These are phyloP conservation scores for Pagetopsis macropterus DNA, from an alignment of 2,797 vertebrate species.

Conservation along the genomic window DNA sequence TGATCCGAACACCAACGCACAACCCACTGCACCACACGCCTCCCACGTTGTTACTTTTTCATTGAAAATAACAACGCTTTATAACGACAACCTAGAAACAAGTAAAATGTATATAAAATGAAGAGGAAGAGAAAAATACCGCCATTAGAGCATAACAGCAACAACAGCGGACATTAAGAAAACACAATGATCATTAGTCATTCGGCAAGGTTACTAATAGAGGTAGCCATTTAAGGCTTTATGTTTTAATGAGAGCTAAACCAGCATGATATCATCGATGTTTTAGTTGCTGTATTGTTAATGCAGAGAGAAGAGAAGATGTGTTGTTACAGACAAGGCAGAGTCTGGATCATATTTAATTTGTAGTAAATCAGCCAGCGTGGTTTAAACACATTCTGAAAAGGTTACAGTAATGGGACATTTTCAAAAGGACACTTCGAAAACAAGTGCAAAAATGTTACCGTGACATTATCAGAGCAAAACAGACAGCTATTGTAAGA, in stretches of 20 bases:
- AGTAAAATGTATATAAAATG: not conserved
- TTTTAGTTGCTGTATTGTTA: not conserved
- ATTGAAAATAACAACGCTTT: not conserved
- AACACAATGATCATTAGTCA: constrained; percentile 9
- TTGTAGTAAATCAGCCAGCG: constrained; percentile 18
- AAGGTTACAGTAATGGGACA: constrained; percentile 17
- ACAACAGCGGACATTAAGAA: constrained; percentile 22
- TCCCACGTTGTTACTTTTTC: not conserved
- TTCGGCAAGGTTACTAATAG: constrained; percentile 1
- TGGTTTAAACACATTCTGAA: constrained; percentile 17
- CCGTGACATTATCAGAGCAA: no score
- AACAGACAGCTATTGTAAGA: no score
- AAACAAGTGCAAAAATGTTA: no score
- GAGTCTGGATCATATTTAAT: constrained; percentile 11
- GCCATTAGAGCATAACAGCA: not conserved
- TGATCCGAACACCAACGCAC: no score
- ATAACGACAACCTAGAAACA: not conserved
- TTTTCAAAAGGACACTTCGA: no score
- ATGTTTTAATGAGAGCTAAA: not conserved
- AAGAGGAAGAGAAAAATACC: not conserved
- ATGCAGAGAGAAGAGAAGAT: constrained; percentile 18
- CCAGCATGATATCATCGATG: not conserved
- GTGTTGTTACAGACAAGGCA: constrained; percentile 10
- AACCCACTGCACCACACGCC: no score
- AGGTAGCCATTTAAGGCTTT: not conserved